Base-by-base conservation (phyloP, 2,888 invertebrate species). In the Ditula angustiorana region DNA sequence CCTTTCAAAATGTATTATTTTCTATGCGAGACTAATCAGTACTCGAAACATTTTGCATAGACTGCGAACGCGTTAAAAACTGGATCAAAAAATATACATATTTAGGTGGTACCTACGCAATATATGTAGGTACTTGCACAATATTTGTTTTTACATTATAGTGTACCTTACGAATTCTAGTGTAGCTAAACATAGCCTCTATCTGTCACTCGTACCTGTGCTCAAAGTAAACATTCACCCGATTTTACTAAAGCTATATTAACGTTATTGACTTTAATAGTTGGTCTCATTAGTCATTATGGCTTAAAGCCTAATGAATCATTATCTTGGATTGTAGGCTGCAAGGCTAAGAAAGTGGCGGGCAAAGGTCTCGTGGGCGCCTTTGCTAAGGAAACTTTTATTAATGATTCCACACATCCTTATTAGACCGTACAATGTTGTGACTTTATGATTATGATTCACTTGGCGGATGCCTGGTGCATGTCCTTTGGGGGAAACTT, bases 321-420 rank as follows among this genome's bases (percentile, higher is more conserved):
- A 63, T 58, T 63, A 58, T 58, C 33, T 58, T 35, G 50, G 57
- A 57, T 58, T 35, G 50, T 41, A 46, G 57, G 49, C 57, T 41
- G 33, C 63, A 63, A 63, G 63, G 63, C 63, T 57, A 58, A n/a
- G 63, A 63, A 63, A 63, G 61, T 21, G 55, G 61, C 49, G 56
- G 56, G 50, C 63, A 52, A 50, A 63, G 57, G 57, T 63, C 57
- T 44, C 30, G 63, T 52, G 24, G 63, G 63, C 50, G 63, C 63
- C 44, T 8, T 7, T 5, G 11, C 33, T 44, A 58, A 63, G 63
- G 63, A 58, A 58, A 63, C 63, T 52, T 53, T 61, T 46, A 58
- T 58, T 44, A 63, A 63, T 52, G 41, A 58, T 21, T n/a, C 19
- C 24, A 33, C 24, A 57, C 28, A 57, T 63, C 63, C 63, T 58